Evolutionary conservation across 2,888 invertebrate species (phyloP).

Genomic region (Eupithecia pulchellata): DNA sequence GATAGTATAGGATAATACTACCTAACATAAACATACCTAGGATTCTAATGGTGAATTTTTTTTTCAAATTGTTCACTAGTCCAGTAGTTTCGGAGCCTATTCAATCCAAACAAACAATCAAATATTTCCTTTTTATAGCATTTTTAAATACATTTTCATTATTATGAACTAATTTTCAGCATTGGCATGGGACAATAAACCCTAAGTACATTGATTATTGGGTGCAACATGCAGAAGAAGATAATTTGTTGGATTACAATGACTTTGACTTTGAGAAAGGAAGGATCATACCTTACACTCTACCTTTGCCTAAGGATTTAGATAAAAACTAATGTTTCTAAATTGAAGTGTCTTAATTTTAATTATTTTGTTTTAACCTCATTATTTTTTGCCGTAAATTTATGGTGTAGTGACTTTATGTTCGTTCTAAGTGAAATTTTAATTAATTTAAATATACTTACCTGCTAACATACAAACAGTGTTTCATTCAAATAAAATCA

Average conservation of each 20-base stretch:
- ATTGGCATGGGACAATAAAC: slow-evolving; percentile 80
- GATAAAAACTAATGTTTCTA: slow-evolving; percentile 21
- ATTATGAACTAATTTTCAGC: slow-evolving; percentile 74
- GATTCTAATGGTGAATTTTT: too few species aligned
- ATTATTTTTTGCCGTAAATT: neutral
- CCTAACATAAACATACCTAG: too few species aligned
- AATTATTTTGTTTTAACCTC: neutral
- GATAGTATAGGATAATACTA: too few species aligned
- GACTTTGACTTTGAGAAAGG: slow-evolving; percentile 68
- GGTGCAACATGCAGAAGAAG: slow-evolving; percentile 75
- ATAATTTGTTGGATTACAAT: slow-evolving; percentile 72
- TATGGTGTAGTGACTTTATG: neutral
- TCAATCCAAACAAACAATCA: too few species aligned
- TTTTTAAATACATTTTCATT: too few species aligned
- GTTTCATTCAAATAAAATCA: neutral
- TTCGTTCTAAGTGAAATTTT: neutral
- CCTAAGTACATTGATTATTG: slow-evolving; percentile 75
- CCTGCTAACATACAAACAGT: neutral
- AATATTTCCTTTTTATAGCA: too few species aligned
- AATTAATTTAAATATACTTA: neutral
- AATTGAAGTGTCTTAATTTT: neutral
- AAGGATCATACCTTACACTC: slow-evolving; percentile 71
- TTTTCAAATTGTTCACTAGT: too few species aligned
- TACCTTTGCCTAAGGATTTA: slow-evolving; percentile 72
- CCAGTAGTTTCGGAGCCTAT: too few species aligned